Base-by-base conservation (phyloP, 53 echinoderm and acorn worm species). In the Echinometra lucunter region DNA sequence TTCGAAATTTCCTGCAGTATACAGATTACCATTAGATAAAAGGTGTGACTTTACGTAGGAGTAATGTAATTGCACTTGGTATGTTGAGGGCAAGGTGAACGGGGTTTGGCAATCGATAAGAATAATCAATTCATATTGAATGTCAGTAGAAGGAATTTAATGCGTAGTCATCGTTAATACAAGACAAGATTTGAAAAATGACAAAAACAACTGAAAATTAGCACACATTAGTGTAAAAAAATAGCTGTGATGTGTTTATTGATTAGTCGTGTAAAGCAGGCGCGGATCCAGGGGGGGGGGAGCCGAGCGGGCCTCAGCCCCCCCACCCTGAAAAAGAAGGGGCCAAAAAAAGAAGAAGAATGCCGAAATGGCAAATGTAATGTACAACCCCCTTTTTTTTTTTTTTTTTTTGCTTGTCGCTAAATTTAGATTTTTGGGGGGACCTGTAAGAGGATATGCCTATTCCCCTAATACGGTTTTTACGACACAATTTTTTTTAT, bases 1-100 rank as follows among this genome's bases (percentile, higher is more conserved):
- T 35, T 35, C 3, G 40, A 78, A 78, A 78, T 40, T 30, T 38
- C 19, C 3, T 42, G 21, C 35, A 12, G 18, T 15, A 21, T 5
- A n/a, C n/a, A n/a, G n/a, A n/a, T n/a, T n/a, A n/a, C 12, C 19
- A 2, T 21, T 18, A 40, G 78, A 78, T 78, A 78, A 74, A 37
- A 42, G 78, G 78, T 78, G 78, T 23, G 40, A 78, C 40, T 40
- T 3, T 78, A 30, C 38, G 78, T 78, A 78, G 78, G 78, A 78
- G 35, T 12, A 15, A 16, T 38, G 3, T 42, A 19, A 15, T 13
- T 32, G 34, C 35, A 72, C 32, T 72, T 72, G 35, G 72, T 72
- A 72, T 13, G 35, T 35, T 34, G 42, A 78, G 78, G 78, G 78
- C 78, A 78, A 78, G 78, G 78, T 18, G 78, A 78, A 42, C 6